Base-by-base conservation (phyloP, 2,888 invertebrate genomes). In the Synergus laeviventris region DNA sequence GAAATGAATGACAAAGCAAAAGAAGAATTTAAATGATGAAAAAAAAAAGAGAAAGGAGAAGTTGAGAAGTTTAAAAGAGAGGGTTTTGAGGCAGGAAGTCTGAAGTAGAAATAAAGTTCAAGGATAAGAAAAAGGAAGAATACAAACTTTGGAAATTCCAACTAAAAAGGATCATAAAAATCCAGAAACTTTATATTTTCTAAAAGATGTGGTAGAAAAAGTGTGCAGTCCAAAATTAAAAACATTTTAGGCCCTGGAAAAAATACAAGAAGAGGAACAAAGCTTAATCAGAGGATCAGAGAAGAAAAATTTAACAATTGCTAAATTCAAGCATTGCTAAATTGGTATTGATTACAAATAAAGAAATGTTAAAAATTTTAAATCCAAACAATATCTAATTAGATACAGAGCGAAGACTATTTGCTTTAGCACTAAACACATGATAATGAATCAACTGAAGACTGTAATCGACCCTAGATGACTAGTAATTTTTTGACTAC, bases 381-480 rank as follows among this genome's bases (percentile, higher is more conserved):
- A 54, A 54, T 9, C 7, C 0, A 9, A 54, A 18, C 3, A 54
- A n/a, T 49, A n/a, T n/a, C 8, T 49, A 49, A 49, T 31, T 31
- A 7, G 31, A 31, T n/a, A 49, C n/a, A 49, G 49, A n/a, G 4
- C n/a, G 8, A 54, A 54, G 9, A 18, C 9, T 9, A 54, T 9
- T 9, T 54, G 24, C 0, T 56, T 21, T 21, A 64, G 21, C 39
- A 39, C 5, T 14, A 12, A 38, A 39, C 21, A 64, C 21, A 56
- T 21, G 31, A 45, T 14, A 49, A 45, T 7, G 45, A 70, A 45
- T 70, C 31, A 70, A 70, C 8, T 31, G 21, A 49, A 24, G 24
- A 14, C n/a, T 24, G 12, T 24, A 45, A 66, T 66, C 42, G 49
- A 12, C 49, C 49, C n/a, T n/a, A 70, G 31, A 70, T 70, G 70